phyloP scores from a whole-genome alignment of 2,888 invertebrate species.

The Acronicta psi region DNA sequence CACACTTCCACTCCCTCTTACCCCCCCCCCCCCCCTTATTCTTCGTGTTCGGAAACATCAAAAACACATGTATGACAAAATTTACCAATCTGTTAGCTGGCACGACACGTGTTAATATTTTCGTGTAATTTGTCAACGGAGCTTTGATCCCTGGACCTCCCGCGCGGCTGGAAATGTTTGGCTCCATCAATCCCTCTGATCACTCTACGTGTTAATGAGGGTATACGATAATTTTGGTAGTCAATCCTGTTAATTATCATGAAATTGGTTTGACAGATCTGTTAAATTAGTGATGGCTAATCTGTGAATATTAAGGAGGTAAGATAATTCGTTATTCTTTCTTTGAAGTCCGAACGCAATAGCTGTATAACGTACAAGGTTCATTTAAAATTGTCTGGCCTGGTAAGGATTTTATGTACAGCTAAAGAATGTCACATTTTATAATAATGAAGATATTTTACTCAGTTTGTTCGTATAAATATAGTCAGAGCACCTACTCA shows the following conservation, averaged over 20 bases:
- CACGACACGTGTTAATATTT: constrained; percentile 59
- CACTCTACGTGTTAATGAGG: constrained; percentile 46
- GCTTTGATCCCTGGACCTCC: constrained; percentile 57
- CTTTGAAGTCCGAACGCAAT: constrained; percentile 22
- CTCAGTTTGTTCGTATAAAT: too few relatives aligned
- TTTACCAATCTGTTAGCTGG: constrained; percentile 34
- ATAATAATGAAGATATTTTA: too few relatives aligned
- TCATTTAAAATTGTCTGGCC: too few relatives aligned
- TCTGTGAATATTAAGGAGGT: constrained; percentile 23
- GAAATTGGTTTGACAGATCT: constrained; percentile 25
- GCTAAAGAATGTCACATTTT: too few relatives aligned
- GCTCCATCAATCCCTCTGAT: constrained; percentile 42
- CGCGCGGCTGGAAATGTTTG: constrained; percentile 43
- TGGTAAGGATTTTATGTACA: too few relatives aligned
- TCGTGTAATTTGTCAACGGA: constrained; percentile 59
- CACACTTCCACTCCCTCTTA: constrained; percentile 2
- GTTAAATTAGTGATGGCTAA: constrained; percentile 37
- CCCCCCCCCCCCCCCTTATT: background rate
- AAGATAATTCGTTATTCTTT: background rate
- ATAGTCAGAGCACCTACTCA: too few relatives aligned
- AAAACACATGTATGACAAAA: constrained; percentile 39
- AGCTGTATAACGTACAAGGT: too few relatives aligned
- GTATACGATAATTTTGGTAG: constrained; percentile 17
- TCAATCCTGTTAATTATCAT: constrained; percentile 49
- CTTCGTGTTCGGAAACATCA: constrained; percentile 32